A percentile compares a stretch with the other conserved stretches of the same genome.
Evolutionary conservation across 2,888 invertebrate species (phyloP).

Genomic region (Sicus ferrugineus): DNA sequence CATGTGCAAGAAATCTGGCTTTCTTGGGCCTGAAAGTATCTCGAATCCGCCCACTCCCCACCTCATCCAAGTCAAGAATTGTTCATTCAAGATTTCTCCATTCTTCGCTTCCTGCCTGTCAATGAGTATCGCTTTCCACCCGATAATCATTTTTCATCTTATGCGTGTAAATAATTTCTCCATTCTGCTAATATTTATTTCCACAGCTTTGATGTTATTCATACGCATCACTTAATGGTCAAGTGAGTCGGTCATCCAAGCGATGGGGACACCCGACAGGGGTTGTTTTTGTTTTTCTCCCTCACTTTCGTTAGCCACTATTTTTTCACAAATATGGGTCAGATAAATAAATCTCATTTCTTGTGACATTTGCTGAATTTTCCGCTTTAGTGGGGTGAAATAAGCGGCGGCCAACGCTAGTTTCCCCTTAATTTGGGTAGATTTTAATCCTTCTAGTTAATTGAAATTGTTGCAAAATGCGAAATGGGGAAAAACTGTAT

Average conservation of each 20-base stretch:
- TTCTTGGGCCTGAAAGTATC: too few species aligned
- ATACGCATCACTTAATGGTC: constrained; percentile 4
- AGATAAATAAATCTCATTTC: constrained; percentile 30
- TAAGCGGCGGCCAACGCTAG: not conserved
- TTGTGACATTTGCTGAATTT: constrained; percentile 22
- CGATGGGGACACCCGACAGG: not conserved
- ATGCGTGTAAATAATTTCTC: constrained; percentile 24
- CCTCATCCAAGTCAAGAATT: not conserved
- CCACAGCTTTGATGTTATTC: not conserved
- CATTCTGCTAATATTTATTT: constrained; percentile 4
- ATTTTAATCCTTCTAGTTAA: constrained; percentile 52
- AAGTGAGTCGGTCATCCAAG: constrained; percentile 4
- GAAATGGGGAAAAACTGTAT: constrained; percentile 1
- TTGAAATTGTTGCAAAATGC: constrained; percentile 48
- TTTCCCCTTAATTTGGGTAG: constrained; percentile 22
- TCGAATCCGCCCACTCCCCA: not conserved
- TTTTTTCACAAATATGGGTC: constrained; percentile 25
- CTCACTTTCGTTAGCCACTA: not conserved
- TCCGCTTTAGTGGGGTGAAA: not conserved
- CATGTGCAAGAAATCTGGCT: too few species aligned
- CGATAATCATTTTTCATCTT: constrained; percentile 29
- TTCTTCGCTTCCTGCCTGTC: not conserved
- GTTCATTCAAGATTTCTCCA: not conserved
- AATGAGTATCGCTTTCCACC: not conserved
- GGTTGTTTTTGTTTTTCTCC: not conserved